Conservation (phyloP, 2,888 invertebrate species). For the Neoascia interrupta region DNA sequence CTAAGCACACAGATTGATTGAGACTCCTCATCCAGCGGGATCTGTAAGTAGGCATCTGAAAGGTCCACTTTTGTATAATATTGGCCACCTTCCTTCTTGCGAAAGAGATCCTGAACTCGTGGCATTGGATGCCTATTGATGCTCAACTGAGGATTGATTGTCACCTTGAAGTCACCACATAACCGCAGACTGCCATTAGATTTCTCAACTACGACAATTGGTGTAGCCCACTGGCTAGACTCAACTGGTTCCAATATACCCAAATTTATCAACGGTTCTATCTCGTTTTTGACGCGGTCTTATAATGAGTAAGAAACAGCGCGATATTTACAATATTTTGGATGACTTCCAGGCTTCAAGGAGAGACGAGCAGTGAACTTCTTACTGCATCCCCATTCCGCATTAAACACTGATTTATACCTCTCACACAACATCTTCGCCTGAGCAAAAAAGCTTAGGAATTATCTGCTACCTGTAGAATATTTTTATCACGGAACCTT, state of each 20-base stretch:
- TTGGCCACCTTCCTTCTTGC: background rate
- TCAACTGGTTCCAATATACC: background rate
- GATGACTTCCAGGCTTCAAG: background rate
- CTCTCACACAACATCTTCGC: constrained; percentile 1
- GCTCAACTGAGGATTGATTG: constrained; percentile 1
- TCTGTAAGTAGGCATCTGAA: no score
- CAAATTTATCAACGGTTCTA: background rate
- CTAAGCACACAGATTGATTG: background rate
- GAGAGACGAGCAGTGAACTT: background rate
- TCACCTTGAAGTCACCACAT: constrained; percentile 4
- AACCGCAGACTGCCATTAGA: background rate
- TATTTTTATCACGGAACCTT: background rate
- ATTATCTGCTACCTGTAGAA: constrained; percentile 4
- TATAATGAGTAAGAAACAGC: background rate
- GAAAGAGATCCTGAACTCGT: background rate
- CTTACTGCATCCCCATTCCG: no score
- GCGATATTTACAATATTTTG: background rate
- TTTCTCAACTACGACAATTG: constrained; percentile 2
- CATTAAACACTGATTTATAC: constrained; percentile 8
- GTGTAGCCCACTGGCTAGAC: background rate
- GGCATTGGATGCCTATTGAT: constrained; percentile 2
- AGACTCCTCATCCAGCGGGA: no score
- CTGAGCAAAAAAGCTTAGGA: background rate
- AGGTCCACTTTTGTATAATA: no score
- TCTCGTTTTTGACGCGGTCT: background rate